Percentiles rank a stretch among this genome's conserved stretches.
phyloP scores from a whole-genome alignment of 2,888 invertebrate species.

The Dorcus parallelipipedus region DNA sequence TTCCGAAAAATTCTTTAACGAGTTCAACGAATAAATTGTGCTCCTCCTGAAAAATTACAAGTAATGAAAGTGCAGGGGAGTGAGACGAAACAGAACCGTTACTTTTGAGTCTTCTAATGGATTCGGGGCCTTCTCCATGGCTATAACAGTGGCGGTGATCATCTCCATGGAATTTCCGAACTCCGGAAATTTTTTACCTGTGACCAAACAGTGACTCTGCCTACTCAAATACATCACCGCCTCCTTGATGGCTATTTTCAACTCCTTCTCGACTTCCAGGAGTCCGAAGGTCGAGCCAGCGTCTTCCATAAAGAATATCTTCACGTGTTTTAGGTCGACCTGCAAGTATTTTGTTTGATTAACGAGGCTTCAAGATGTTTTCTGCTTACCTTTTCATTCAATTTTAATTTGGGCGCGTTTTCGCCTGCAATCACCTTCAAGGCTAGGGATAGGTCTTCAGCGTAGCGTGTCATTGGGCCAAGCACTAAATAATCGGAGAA shows the following conservation, averaged over 20 bases:
- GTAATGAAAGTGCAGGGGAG: neutral
- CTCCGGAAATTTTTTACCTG: conserved; percentile 19
- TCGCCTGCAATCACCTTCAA: conserved; percentile 60
- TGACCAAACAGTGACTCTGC: conserved; percentile 46
- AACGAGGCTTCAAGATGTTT: too few relatives aligned
- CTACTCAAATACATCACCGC: conserved; percentile 53
- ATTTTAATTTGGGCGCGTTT: conserved; percentile 45
- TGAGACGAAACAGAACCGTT: neutral
- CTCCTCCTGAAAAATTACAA: conserved; percentile 34
- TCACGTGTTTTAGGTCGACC: conserved; percentile 32
- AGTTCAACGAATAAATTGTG: conserved; percentile 36
- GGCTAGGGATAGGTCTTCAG: conserved; percentile 69
- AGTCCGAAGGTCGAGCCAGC: conserved; percentile 54
- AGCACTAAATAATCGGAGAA: conserved; percentile 55
- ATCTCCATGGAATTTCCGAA: conserved; percentile 12
- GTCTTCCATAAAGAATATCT: conserved; percentile 59
- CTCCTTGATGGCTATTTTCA: conserved; percentile 51
- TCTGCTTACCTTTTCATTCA: conserved; percentile 51
- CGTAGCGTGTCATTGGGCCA: conserved; percentile 77
- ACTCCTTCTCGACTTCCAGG: conserved; percentile 52
- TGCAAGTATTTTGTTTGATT: conserved; percentile 12
- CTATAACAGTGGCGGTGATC: conserved; percentile 25
- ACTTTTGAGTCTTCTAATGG: conserved; percentile 11
- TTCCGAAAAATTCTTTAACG: conserved; percentile 39
- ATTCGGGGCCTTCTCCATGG: neutral